A percentile compares a stretch with the other conserved stretches of the same genome.
Conservation (phyloP, 1,140 invertebrate species). For the Arion vulgaris region DNA sequence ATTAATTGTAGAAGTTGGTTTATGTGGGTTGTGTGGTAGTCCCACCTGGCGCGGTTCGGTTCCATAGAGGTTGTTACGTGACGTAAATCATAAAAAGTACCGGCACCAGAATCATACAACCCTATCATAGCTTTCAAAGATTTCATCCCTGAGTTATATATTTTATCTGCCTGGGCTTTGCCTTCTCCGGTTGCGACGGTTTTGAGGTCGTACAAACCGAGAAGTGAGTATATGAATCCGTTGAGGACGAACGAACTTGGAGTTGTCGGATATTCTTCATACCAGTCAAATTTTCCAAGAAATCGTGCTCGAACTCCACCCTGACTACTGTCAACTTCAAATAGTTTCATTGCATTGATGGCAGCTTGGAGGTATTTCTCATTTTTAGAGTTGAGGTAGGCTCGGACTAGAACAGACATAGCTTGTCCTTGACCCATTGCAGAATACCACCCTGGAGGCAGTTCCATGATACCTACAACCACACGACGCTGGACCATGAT, state of each 20-base stretch:
- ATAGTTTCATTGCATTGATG: constrained; percentile 84
- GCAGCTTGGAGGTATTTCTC: constrained; percentile 86
- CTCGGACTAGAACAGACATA: constrained; percentile 91
- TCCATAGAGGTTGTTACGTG: constrained; percentile 89
- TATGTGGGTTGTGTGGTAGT: constrained; percentile 98
- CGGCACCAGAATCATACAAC: constrained; percentile 95
- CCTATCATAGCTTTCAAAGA: constrained; percentile 92
- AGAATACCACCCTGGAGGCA: constrained; percentile 93
- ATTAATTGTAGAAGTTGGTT: constrained; percentile 93
- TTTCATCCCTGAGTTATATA: constrained; percentile 89
- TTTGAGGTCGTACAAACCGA: constrained; percentile 94
- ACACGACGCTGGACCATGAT: constrained; percentile 90
- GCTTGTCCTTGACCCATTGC: constrained; percentile 98
- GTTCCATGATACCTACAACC: constrained; percentile 80
- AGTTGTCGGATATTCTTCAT: constrained; percentile 98
- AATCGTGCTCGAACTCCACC: constrained; percentile 86
- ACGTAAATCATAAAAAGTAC: constrained; percentile 96
- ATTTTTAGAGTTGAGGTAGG: constrained; percentile 87
- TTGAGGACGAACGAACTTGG: constrained; percentile 97
- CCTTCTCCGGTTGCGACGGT: constrained; percentile 70
- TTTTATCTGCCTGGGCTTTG: constrained; percentile 66
- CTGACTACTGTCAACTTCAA: constrained; percentile 79
- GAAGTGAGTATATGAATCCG: constrained; percentile 97
- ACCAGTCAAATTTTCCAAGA: constrained; percentile 86
- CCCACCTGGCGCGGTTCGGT: constrained; percentile 91